These are phyloP conservation scores for Australoheros facetus DNA, from an alignment of 2,797 vertebrate genomes.

Conservation along the genomic window DNA sequence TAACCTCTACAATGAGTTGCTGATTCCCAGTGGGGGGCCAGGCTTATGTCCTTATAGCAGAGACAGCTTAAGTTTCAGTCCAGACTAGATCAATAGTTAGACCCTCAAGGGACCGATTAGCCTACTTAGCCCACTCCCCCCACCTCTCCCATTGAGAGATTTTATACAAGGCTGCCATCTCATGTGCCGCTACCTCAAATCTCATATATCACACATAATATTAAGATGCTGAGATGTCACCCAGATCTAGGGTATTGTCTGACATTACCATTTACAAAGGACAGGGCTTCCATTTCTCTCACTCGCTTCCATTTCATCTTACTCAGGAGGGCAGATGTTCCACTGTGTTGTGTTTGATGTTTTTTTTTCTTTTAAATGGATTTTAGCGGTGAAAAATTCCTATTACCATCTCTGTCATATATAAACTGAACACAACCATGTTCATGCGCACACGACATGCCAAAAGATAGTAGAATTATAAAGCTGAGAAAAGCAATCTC, in stretches of 20 bases:
- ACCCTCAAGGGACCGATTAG: slow-evolving; percentile 51
- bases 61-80: slow-evolving; percentile 50
- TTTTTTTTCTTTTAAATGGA: not conserved
- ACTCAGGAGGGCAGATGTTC: not conserved
- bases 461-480: slow-evolving; percentile 19
- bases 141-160: slow-evolving; percentile 12
- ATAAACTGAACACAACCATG: not conserved
- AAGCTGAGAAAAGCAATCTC: slow-evolving; percentile 17
- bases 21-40: slow-evolving; percentile 41
- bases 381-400: not conserved
- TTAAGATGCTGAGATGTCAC: slow-evolving; percentile 37
- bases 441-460: not conserved
- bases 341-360: not conserved
- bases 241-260: slow-evolving; percentile 58
- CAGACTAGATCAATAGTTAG: slow-evolving; percentile 48
- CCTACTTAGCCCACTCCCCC: slow-evolving; percentile 44
- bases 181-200: slow-evolving; percentile 41
- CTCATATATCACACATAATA: slow-evolving; percentile 27
- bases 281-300: slow-evolving; percentile 8
- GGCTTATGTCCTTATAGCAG: slow-evolving; percentile 35
- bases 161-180: slow-evolving; percentile 43
- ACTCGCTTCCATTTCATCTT: not conserved
- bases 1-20: slow-evolving; percentile 33
- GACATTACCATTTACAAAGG: slow-evolving; percentile 43
- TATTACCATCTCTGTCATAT: not conserved